Percentiles rank a stretch among this genome's conserved stretches.
These are phyloP conservation scores for Anarrhichthys ocellatus DNA, from an alignment of 2,113 vertebrate species.

Conservation along the genomic window DNA sequence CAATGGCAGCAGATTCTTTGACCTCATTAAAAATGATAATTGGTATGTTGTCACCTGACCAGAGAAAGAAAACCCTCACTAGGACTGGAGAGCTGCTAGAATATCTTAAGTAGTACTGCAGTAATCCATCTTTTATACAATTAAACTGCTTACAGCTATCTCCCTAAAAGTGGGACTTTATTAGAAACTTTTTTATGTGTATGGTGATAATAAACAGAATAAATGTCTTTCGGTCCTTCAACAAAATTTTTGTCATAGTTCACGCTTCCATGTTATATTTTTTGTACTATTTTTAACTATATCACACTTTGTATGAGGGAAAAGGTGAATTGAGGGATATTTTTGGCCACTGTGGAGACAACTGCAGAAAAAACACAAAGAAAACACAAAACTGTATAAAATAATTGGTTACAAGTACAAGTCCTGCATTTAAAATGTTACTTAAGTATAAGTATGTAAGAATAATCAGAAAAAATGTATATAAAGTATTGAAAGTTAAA, in stretches of 20 bases:
- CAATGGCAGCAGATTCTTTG: conserved; percentile 56
- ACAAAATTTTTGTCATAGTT: not conserved
- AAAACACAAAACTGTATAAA: too few relatives aligned
- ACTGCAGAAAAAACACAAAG: not conserved
- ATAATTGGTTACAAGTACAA: not conserved
- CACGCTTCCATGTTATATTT: not conserved
- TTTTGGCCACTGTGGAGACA: not conserved
- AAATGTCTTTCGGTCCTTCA: not conserved
- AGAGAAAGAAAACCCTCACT: conserved; percentile 67
- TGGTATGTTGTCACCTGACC: conserved; percentile 74
- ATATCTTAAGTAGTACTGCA: conserved; percentile 38
- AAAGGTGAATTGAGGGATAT: not conserved
- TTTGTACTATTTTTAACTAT: not conserved
- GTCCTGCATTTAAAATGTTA: not conserved
- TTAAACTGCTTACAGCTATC: not conserved
- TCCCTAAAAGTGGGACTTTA: not conserved
- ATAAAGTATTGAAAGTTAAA: not conserved
- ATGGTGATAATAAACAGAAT: not conserved
- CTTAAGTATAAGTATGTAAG: not conserved
- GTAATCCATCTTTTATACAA: not conserved
- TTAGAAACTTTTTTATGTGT: not conserved
- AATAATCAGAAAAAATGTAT: not conserved
- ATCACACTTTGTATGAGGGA: not conserved
- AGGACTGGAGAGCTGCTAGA: conserved; percentile 66
- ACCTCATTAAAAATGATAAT: conserved; percentile 86